These are phyloP conservation scores for Ptychoptera albimana DNA, from an alignment of 2,888 invertebrate genomes.

Conservation along the genomic window DNA sequence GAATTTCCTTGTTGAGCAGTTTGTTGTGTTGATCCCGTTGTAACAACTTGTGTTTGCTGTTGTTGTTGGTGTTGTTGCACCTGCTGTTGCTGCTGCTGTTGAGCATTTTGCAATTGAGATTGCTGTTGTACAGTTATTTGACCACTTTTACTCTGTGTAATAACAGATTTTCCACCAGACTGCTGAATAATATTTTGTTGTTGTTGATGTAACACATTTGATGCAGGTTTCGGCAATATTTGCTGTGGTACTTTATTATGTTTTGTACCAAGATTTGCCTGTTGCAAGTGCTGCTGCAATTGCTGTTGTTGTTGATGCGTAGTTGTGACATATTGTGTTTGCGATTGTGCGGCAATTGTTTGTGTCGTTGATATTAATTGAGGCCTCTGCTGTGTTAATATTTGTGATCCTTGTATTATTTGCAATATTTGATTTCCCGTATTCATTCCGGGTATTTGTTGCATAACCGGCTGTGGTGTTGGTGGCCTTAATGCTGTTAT, in stretches of 20 bases:
- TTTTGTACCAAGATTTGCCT: conserved; percentile 17
- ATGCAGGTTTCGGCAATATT: conserved; percentile 42
- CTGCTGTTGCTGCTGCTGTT: conserved; percentile 11
- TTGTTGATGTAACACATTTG: neutral
- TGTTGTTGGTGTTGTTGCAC: conserved; percentile 19
- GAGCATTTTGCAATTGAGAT: neutral
- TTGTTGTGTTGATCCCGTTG: conserved; percentile 10
- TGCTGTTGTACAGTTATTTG: conserved; percentile 6
- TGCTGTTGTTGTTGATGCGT: conserved; percentile 21
- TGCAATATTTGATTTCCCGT: conserved; percentile 17
- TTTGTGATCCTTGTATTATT: conserved; percentile 16
- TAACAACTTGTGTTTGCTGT: conserved; percentile 14
- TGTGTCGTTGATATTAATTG: conserved; percentile 13
- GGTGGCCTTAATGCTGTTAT: conserved; percentile 22
- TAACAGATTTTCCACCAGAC: conserved; percentile 10
- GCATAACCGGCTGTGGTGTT: conserved; percentile 21
- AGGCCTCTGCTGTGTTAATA: conserved; percentile 12
- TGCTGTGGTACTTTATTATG: conserved; percentile 38
- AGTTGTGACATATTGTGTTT: conserved; percentile 6
- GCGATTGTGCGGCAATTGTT: conserved; percentile 10
- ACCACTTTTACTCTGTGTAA: conserved; percentile 11
- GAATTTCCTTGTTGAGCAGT: conserved; percentile 18
- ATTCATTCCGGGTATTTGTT: conserved; percentile 10
- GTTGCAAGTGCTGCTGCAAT: conserved; percentile 8
- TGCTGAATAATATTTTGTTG: conserved; percentile 15